These are phyloP conservation scores for Craniophora ligustri DNA, from an alignment of 2,888 invertebrate species.

Conservation along the genomic window DNA sequence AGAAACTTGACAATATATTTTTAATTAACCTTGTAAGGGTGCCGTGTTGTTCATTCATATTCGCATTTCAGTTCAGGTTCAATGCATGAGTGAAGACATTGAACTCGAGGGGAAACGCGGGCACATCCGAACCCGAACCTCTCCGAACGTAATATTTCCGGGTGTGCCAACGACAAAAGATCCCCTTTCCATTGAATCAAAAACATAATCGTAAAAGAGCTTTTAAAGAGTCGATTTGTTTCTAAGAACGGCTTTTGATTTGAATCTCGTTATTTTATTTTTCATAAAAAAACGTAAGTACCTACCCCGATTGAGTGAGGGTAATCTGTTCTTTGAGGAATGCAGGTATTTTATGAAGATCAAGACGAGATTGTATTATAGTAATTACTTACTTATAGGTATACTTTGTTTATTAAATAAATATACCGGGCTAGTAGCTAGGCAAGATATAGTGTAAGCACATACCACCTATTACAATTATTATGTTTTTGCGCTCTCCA, in stretches of 20 bases:
- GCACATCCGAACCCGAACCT: slow-evolving; percentile 42
- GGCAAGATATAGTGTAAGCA: not conserved
- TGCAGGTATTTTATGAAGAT: slow-evolving; percentile 24
- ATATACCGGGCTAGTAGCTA: too few species aligned
- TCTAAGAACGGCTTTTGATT: slow-evolving; percentile 65
- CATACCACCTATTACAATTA: not conserved
- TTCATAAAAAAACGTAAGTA: slow-evolving; percentile 39
- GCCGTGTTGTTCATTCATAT: slow-evolving; percentile 16
- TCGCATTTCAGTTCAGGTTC: slow-evolving; percentile 23
- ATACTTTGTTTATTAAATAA: too few species aligned
- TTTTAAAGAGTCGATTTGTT: slow-evolving; percentile 76
- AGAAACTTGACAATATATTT: too few species aligned
- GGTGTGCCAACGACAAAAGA: slow-evolving; percentile 74
- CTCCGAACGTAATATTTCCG: slow-evolving; percentile 69
- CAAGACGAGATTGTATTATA: too few species aligned
- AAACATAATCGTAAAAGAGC: slow-evolving; percentile 78
- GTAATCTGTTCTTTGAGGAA: slow-evolving; percentile 28
- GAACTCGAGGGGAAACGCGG: slow-evolving; percentile 17
- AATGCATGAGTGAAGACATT: slow-evolving; percentile 41
- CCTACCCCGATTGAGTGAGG: slow-evolving; percentile 25
- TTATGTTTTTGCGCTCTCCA: slow-evolving; percentile 11
- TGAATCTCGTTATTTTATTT: slow-evolving; percentile 58
- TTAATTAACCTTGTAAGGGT: not conserved
- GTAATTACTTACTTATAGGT: too few species aligned
- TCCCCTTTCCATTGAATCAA: slow-evolving; percentile 78